These are phyloP conservation scores for Tinea pellionella DNA, from an alignment of 2,888 invertebrate genomes.

Conservation along the genomic window DNA sequence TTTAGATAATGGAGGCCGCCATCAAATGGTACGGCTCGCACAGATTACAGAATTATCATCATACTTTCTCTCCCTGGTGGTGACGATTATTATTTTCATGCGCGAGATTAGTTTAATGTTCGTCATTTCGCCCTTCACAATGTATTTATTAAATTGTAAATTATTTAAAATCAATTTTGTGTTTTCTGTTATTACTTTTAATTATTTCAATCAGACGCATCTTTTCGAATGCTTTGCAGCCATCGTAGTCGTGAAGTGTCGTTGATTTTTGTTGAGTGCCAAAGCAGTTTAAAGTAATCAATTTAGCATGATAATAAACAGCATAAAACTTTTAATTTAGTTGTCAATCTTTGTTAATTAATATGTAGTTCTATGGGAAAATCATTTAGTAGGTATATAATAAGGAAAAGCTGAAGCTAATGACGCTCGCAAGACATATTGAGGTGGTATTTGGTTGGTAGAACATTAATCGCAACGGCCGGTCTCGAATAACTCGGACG, in stretches of 20 bases:
- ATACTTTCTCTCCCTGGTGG: constrained; percentile 27
- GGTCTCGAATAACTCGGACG: constrained; percentile 1
- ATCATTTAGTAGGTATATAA: neutral
- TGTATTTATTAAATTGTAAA: neutral
- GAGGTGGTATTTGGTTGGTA: constrained; percentile 11
- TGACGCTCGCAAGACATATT: constrained; percentile 13
- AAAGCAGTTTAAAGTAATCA: too few relatives aligned
- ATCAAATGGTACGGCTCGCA: constrained; percentile 26
- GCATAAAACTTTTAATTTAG: too few relatives aligned
- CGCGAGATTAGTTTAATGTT: neutral
- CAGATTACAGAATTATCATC: constrained; percentile 33
- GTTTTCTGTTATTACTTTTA: too few relatives aligned
- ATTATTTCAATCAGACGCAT: too few relatives aligned
- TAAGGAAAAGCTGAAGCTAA: constrained; percentile 4
- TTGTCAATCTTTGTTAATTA: neutral
- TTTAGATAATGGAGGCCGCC: constrained; percentile 34
- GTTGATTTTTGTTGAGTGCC: too few relatives aligned
- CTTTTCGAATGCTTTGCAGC: too few relatives aligned
- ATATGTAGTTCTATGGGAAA: neutral
- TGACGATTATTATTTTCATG: constrained; percentile 24
- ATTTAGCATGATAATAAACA: too few relatives aligned
- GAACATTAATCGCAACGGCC: constrained; percentile 10
- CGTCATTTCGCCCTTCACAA: neutral
- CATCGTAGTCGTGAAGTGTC: too few relatives aligned
- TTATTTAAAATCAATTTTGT: too few relatives aligned